Percentiles rank a stretch among this genome's conserved stretches.
Conservation (phyloP, 2,797 vertebrate genomes). For the Ctenopoma multispine region DNA sequence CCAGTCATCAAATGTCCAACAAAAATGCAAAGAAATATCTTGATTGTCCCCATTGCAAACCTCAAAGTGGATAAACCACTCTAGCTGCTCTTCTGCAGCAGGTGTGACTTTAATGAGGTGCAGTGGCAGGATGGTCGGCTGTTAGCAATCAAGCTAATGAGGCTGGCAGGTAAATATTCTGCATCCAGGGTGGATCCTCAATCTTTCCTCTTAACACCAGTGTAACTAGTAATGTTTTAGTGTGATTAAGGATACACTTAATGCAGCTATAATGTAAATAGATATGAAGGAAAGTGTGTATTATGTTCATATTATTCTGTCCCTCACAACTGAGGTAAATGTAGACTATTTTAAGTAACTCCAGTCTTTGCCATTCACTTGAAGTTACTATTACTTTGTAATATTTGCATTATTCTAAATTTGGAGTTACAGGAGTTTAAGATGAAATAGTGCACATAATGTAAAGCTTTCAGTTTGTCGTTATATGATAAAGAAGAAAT, state of each 20-base stretch:
- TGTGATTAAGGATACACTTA: background rate
- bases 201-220: background rate
- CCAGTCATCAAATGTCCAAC: constrained; percentile 21
- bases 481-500: too few species aligned
- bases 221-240: background rate
- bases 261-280: background rate
- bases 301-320: background rate
- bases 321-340: background rate
- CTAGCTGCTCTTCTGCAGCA: fast-evolving
- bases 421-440: too few species aligned
- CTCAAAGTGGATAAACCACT: constrained; percentile 14
- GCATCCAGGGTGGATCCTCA: background rate
- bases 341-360: background rate
- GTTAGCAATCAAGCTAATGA: constrained; percentile 49
- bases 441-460: too few species aligned
- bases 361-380: background rate
- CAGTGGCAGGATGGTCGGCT: constrained; percentile 35
- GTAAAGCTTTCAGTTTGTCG: too few species aligned
- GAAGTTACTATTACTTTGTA: too few species aligned
- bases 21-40: constrained; percentile 28
- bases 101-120: constrained; percentile 45
- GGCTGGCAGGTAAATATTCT: background rate
- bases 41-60: constrained; percentile 39
- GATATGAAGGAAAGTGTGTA: background rate
- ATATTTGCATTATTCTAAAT: too few species aligned